Base-by-base conservation (phyloP, 2,797 vertebrate genomes). In the Manis pentadactyla region DNA sequence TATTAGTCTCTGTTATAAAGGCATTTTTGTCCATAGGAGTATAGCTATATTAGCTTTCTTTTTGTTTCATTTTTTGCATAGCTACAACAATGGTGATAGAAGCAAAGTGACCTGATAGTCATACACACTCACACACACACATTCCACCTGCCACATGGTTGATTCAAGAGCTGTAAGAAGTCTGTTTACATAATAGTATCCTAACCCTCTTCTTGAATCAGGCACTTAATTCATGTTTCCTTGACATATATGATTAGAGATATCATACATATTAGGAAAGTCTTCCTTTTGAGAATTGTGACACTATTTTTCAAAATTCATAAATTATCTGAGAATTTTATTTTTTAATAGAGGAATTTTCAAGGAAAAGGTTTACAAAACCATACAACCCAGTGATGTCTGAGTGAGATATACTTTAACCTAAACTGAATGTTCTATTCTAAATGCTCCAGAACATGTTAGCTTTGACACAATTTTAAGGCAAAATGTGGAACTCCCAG, bases 381-480 rank as follows among this genome's bases (percentile, higher is more conserved):
- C 0, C 1, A 25, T 53, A 21, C 0, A 71, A 1, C 13, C 4
- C 13, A 69, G 34, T 84, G 29, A 2, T 1, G 4, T 75, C 21
- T 93, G 39, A 17, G 2, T 14, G 59, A 91, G 11, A 29, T 82
- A 34, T 68, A 85, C 13, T 63, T 93, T 29, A 84, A 37, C 61
- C 12, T 69, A 39, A 74, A 77, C 27, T 37, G 9, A 82, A 63
- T 61, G 17, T 4, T 92, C 2, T 69, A 59, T 66, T 94, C 83
- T 53, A 77, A 90, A 61, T 21, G 31, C 18, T 61, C 49, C 51
- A 87, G 34, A 91, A 46, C 4, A 19, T 92, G n/a, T 23, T 81
- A 57, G 14, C 84, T 89, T 95, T 77, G 85, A 92, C 11, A 93
- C 68, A 90, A 75, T 63, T 93, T 84, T 7, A 93, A 88, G 78